Base-by-base conservation (phyloP, 2,797 vertebrate species). In the Tinamus major region DNA sequence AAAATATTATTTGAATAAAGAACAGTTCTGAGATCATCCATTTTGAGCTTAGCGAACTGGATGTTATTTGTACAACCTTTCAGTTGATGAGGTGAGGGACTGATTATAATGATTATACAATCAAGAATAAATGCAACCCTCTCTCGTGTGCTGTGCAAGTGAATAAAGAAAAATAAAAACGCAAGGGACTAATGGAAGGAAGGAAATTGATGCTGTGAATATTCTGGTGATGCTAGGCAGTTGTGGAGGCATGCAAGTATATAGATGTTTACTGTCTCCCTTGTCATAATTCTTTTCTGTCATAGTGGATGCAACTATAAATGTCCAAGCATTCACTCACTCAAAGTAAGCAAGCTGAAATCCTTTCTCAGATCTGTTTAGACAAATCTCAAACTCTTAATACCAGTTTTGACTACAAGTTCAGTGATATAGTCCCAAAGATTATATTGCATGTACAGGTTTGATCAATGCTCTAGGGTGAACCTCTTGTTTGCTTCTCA, bases 61-160 rank as follows among this genome's bases (percentile, higher is more conserved):
- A 80, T 37, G 31, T 78, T 85, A 74, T 89, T 83, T 92, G 44
- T 84, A 39, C 42, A 78, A 62, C 53, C 44, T 85, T 55, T 71
- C 71, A 41, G 24, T 3, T 92, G 90, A 83, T 90, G 72, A 92
- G 62, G 77, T 93, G 63, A 93, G 65, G 12, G 10, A 56, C 20
- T 94, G 89, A 91, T 95, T 90, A 72, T 49, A 68, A 74, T 75
- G 72, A 85, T 91, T 86, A 84, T 91, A 27, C 21, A 91, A 88
- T 80, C 88, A 92, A 69, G 58, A 88, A 55, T 85, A 90, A 81
- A 82, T 77, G 64, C 51, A 87, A 21, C 42, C 3, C 17, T 79
- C 46, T 83, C 49, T 48, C 67, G 61, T 78, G 68, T 39, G 58
- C 71, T 87, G 26, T 35, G 31, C 23, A 91, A 83, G 44, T 20